Evolutionary conservation across 2,797 vertebrate species (phyloP).

Genomic region (Chloroceryle inda): DNA sequence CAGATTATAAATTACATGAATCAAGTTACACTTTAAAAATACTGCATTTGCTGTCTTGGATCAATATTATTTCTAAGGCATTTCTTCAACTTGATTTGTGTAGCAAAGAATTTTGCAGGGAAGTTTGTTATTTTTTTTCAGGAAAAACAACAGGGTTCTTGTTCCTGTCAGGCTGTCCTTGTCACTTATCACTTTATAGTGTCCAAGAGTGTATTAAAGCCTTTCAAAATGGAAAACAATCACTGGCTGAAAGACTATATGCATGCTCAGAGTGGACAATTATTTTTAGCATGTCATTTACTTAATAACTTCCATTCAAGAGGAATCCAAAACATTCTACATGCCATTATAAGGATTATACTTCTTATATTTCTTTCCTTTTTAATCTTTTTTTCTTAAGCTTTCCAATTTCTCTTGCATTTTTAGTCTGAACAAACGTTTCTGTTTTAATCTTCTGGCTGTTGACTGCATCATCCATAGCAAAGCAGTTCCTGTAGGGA

Average conservation of each 20-base stretch:
- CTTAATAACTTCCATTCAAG: neutral
- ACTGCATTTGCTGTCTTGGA: neutral
- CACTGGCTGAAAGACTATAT: neutral
- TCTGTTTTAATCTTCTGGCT: neutral
- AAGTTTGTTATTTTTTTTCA: constrained; percentile 16
- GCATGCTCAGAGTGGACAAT: neutral
- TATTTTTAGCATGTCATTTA: constrained; percentile 10
- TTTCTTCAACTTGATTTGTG: neutral
- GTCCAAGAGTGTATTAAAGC: neutral
- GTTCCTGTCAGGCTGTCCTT: neutral
- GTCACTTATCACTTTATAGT: neutral
- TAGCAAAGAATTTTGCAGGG: neutral
- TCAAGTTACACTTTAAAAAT: neutral
- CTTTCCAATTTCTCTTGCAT: neutral
- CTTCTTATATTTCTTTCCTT: neutral
- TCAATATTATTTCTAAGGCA: neutral
- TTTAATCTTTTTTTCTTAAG: neutral
- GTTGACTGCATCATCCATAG: neutral
- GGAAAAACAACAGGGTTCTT: neutral
- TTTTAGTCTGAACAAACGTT: neutral
- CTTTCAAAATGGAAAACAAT: neutral
- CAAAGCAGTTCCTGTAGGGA: neutral
- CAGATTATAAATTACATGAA: neutral
- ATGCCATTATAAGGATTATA: neutral
- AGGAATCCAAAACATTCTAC: neutral